phyloP scores from a whole-genome alignment of 64 coral and sea anemone species.

The Actinia equina region DNA sequence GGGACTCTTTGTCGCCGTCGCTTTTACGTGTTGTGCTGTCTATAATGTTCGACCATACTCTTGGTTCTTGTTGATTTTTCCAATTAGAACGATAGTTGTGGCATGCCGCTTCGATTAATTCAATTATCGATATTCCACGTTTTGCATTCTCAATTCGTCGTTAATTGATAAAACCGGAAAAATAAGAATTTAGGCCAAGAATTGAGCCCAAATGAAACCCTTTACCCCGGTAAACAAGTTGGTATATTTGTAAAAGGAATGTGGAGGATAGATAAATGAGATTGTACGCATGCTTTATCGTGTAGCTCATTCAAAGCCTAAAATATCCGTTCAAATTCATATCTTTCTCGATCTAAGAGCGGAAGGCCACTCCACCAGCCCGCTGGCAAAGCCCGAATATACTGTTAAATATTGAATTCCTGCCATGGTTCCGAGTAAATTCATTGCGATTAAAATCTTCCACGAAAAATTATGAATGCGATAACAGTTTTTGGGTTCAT shows the following conservation, averaged over 20 bases:
- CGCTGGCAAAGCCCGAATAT: not conserved
- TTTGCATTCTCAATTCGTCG: conserved; percentile 1
- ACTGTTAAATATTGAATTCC: conserved; percentile 23
- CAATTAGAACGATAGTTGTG: conserved; percentile 17
- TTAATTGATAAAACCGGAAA: not conserved
- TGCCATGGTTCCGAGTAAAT: conserved; percentile 7
- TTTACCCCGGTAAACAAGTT: not conserved
- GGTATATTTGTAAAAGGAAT: not conserved
- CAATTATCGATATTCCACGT: conserved; percentile 12
- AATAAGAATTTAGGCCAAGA: not conserved
- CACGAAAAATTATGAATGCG: not conserved
- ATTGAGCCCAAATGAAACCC: not conserved
- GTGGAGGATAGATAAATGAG: not conserved
- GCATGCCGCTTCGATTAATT: conserved; percentile 12
- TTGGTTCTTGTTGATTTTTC: conserved; percentile 22
- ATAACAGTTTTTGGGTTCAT: not conserved
- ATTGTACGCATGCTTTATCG: not conserved
- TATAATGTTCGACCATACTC: not conserved
- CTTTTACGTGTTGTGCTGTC: not conserved
- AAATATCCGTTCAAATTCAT: not conserved
- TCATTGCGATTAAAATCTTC: conserved; percentile 1
- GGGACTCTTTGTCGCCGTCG: conserved; percentile 10
- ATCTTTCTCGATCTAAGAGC: not conserved
- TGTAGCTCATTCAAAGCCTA: not conserved
- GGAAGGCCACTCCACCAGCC: not conserved